These are phyloP conservation scores for Aramus guarauna DNA, from an alignment of 2,113 vertebrate species.

Conservation along the genomic window DNA sequence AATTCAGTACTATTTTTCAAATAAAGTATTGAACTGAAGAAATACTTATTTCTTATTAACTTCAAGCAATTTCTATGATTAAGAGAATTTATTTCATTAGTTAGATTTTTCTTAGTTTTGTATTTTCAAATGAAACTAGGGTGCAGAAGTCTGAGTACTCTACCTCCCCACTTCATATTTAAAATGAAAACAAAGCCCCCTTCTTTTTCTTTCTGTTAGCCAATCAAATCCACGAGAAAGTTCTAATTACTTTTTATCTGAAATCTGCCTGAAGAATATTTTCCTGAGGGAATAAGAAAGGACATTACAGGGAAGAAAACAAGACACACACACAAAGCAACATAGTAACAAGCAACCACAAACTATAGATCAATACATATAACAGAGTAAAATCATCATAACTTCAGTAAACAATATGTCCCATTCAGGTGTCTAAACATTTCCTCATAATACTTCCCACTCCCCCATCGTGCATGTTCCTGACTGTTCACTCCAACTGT, in stretches of 20 bases:
- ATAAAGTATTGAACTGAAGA: neutral
- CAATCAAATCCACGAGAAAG: neutral
- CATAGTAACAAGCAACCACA: too few species aligned
- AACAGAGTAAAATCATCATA: neutral
- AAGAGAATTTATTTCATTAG: neutral
- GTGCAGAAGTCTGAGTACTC: neutral
- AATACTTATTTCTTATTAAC: neutral
- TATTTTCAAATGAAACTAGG: neutral
- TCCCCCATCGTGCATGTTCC: rapidly evolving
- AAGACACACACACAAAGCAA: neutral
- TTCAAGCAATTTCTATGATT: neutral
- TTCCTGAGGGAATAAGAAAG: neutral
- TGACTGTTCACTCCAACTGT: neutral
- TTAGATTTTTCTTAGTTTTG: neutral
- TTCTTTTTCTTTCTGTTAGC: neutral
- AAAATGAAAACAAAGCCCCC: neutral
- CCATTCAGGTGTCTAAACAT: neutral
- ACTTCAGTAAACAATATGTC: neutral
- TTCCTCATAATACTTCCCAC: neutral
- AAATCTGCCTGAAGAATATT: neutral
- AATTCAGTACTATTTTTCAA: neutral
- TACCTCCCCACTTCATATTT: neutral
- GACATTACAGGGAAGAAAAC: neutral
- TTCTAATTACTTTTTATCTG: neutral
- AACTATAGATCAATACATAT: neutral